A percentile compares a stretch with the other conserved stretches of the same genome.
phyloP scores from a whole-genome alignment of 2,888 invertebrate genomes.

The Papilio elwesi region DNA sequence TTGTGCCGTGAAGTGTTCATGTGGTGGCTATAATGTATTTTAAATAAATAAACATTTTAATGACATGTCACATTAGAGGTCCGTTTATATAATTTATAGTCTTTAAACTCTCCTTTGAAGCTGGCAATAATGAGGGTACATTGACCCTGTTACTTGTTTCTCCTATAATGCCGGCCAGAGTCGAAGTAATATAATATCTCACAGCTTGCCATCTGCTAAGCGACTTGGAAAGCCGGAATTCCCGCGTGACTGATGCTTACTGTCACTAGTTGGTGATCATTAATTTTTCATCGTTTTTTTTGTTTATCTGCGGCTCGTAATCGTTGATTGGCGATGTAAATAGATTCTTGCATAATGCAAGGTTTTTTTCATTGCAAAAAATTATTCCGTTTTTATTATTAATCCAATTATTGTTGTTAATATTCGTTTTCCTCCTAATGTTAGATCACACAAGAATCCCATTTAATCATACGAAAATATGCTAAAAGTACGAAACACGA shows the following conservation, averaged over 20 bases:
- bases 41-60: background rate
- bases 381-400: too few species aligned
- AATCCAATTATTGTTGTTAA: too few species aligned
- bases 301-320: background rate
- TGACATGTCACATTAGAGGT: background rate
- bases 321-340: background rate
- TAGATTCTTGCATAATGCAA: too few species aligned
- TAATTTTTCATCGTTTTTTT: background rate
- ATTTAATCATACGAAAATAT: too few species aligned
- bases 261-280: background rate
- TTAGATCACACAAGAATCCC: too few species aligned
- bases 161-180: background rate
- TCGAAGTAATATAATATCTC: conserved; percentile 23
- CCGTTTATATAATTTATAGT: background rate
- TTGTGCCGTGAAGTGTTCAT: background rate
- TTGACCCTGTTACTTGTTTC: conserved; percentile 15
- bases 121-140: conserved; percentile 6
- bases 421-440: too few species aligned
- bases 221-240: conserved; percentile 25
- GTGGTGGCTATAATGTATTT: too few species aligned
- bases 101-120: conserved; percentile 3
- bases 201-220: conserved; percentile 22
- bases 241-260: conserved; percentile 29
- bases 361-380: too few species aligned
- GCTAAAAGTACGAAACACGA: too few species aligned